Conservation (phyloP, 2,888 invertebrate species). For the Alsophila aescularia region DNA sequence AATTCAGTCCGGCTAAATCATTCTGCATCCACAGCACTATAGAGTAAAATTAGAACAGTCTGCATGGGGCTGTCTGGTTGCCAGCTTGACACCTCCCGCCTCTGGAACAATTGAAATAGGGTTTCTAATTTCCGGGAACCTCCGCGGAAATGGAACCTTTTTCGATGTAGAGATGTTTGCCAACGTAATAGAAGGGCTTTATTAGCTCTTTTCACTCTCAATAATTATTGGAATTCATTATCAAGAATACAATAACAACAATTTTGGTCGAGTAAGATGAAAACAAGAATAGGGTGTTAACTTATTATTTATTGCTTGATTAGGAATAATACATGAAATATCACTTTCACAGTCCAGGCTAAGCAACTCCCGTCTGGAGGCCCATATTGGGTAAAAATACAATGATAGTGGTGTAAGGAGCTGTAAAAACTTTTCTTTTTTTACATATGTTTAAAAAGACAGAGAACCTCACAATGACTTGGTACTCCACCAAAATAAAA, state of each 20-base stretch:
- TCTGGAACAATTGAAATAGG: conserved; percentile 62
- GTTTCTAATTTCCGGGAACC: conserved; percentile 64
- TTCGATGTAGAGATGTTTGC: conserved; percentile 40
- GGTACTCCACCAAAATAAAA: too few relatives aligned
- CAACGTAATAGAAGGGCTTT: conserved; percentile 2
- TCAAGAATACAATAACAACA: neutral
- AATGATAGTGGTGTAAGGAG: too few relatives aligned
- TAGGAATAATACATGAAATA: too few relatives aligned
- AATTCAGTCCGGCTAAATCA: conserved; percentile 8
- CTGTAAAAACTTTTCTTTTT: too few relatives aligned
- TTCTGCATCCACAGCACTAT: neutral
- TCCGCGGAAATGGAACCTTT: conserved; percentile 56
- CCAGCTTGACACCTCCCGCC: conserved; percentile 39
- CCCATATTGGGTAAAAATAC: too few relatives aligned
- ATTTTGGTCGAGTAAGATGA: too few relatives aligned
- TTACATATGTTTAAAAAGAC: too few relatives aligned
- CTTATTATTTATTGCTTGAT: too few relatives aligned
- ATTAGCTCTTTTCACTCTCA: neutral
- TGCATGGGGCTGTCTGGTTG: conserved; percentile 28
- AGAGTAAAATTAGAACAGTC: conserved; percentile 47
- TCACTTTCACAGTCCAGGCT: too few relatives aligned
- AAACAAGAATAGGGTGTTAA: too few relatives aligned
- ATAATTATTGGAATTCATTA: neutral
- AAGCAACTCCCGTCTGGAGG: too few relatives aligned
- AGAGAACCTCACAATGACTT: too few relatives aligned